Conservation (phyloP, 2,888 invertebrate genomes). For the Epirrhoe tristata region DNA sequence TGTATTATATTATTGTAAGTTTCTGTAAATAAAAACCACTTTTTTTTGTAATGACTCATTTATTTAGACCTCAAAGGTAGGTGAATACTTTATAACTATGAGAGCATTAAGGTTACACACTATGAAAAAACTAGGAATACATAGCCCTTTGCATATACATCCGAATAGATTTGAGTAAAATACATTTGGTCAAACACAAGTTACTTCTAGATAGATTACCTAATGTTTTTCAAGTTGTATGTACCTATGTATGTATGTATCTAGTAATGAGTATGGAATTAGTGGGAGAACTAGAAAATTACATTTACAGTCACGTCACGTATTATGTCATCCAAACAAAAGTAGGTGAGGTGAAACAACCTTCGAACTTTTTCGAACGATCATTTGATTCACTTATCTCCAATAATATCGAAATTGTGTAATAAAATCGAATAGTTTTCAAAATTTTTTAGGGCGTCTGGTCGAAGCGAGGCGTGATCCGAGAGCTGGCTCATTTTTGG, state of each 20-base stretch:
- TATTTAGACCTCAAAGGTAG: slow-evolving; percentile 15
- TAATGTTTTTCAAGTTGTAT: neutral
- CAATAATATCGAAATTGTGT: neutral
- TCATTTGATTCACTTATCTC: neutral
- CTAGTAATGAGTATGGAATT: neutral
- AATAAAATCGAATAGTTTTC: neutral
- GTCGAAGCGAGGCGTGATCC: too few relatives aligned
- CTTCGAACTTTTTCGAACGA: neutral
- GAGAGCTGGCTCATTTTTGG: too few relatives aligned
- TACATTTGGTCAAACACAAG: neutral
- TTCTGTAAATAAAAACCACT: slow-evolving; percentile 83
- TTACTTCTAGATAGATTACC: neutral
- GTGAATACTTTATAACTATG: neutral
- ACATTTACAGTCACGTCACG: neutral
- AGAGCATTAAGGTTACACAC: neutral
- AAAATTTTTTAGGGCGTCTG: too few relatives aligned
- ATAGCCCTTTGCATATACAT: too few relatives aligned
- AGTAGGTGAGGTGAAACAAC: neutral
- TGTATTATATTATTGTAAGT: slow-evolving; percentile 81
- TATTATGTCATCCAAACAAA: neutral
- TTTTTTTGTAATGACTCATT: slow-evolving; percentile 61
- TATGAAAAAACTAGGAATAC: too few relatives aligned
- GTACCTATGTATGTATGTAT: neutral
- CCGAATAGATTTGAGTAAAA: too few relatives aligned
- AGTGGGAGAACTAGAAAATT: neutral